Base-by-base conservation (phyloP, 2,113 vertebrate genomes). In the Saiga tatarica region DNA sequence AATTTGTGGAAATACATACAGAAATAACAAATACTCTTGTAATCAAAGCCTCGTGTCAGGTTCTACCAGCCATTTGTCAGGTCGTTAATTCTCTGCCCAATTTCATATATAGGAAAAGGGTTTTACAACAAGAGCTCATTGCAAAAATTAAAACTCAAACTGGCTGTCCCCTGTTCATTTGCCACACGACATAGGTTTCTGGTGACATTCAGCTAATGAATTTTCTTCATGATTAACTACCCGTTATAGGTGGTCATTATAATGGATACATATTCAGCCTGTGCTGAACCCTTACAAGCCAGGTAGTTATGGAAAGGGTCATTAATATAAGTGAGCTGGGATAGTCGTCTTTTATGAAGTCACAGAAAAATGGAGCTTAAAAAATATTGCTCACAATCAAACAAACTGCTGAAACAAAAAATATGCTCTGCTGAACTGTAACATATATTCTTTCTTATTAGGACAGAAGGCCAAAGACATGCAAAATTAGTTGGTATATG, bases 201-300 rank as follows among this genome's bases (percentile, higher is more conserved):
- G 89, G 97, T 98, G 98, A 99, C 98, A 98, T 98, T 98, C 98
- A 98, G 95, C 97, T 99, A 99, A 99, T 99, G 95, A 98, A 99
- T 99, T 99, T 98, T 97, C 98, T 98, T 98, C 97, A 97, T 99
- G 98, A 99, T 99, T 99, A 99, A 99, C 98, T 99, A 98, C 96
- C 93, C 10, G 0, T 98, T 98, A 96, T 96, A 98, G 86, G 33
- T 57, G 83, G 89, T 79, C 89, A 97, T 98, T 98, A 96, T 95
- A 98, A 98, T 83, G 95, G 97, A 98, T 98, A 98, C 4, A 9
- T 84, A 96, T 95, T 97, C 97, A 94, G 95, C 21, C 82, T 74
- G 81, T 2, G 10, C 52, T 17, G n/a, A 55, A 96, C 47, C 83
- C 42, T 88, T 98, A 97, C 67, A 96, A 98, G 96, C 59, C 96